Conservation (phyloP, 2,888 invertebrate species). For the Sympetrum striolatum region DNA sequence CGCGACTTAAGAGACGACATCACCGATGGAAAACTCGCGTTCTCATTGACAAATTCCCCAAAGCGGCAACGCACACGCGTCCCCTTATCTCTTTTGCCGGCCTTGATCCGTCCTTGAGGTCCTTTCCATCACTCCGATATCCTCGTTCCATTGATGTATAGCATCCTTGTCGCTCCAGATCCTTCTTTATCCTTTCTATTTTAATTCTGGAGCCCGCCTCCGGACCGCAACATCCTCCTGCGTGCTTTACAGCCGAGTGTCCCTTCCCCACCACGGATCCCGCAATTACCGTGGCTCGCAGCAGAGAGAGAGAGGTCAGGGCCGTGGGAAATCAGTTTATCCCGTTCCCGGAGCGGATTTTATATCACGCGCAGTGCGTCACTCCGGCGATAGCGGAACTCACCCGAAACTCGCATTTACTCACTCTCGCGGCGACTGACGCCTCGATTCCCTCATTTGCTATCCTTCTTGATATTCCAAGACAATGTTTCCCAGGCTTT, state of each 20-base stretch:
- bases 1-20: too few relatives aligned
- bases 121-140: slow-evolving; percentile 7
- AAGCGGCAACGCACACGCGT: not conserved
- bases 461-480: not conserved
- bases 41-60: not conserved
- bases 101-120: slow-evolving; percentile 22
- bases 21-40: not conserved
- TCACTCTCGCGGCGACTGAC: not conserved
- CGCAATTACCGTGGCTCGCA: not conserved
- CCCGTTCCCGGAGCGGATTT: not conserved
- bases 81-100: not conserved
- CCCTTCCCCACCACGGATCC: not conserved
- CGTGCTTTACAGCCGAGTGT: not conserved
- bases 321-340: slow-evolving; percentile 10
- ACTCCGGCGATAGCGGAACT: not conserved
- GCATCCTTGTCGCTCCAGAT: slow-evolving; percentile 6
- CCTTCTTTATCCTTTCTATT: not conserved
- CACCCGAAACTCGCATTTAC: not conserved
- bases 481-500: too few relatives aligned
- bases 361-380: not conserved
- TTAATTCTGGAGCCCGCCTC: not conserved
- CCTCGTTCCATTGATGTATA: not conserved
- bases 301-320: not conserved
- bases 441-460: not conserved
- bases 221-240: slow-evolving; percentile 8